Evolutionary conservation across 1,140 invertebrate genomes (phyloP).

Genomic region (Pygmarrhopalites habei): DNA sequence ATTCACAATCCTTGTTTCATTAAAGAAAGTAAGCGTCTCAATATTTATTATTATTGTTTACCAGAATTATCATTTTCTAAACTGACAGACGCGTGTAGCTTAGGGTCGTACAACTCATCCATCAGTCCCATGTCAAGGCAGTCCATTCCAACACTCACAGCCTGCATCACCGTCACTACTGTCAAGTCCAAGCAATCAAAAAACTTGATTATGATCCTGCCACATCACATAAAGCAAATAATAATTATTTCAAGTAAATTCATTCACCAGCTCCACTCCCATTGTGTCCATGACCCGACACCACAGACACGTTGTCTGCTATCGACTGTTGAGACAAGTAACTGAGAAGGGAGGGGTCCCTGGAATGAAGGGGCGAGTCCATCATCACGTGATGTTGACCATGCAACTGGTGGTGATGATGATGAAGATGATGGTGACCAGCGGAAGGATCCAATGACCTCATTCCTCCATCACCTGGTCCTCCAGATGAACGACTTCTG

Average conservation of each 20-base stretch:
- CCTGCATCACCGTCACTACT: constrained; percentile 39
- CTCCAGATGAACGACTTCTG: constrained; percentile 45
- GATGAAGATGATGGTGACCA: constrained; percentile 9
- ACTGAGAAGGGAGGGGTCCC: constrained; percentile 44
- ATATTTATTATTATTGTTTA: no score
- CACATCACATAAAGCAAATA: no score
- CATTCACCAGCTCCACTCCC: constrained; percentile 29
- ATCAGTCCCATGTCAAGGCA: no score
- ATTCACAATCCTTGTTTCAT: no score
- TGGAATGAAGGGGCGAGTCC: constrained; percentile 41
- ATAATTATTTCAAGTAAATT: no score
- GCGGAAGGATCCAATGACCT: constrained; percentile 29
- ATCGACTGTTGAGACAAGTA: constrained; percentile 37
- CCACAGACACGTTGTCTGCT: constrained; percentile 27
- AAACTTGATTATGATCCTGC: no score
- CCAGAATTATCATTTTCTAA: no score
- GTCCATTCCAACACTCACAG: constrained; percentile 33
- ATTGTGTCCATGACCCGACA: constrained; percentile 36
- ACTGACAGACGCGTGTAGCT: no score
- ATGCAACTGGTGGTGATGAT: constrained; percentile 12
- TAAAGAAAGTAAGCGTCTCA: no score
- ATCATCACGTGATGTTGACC: constrained; percentile 20
- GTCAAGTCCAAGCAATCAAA: no score
- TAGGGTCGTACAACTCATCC: no score
- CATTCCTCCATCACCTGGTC: constrained; percentile 3